Evolutionary conservation across 1,140 invertebrate species (phyloP).

Genomic region (Brachionus calyciflorus): DNA sequence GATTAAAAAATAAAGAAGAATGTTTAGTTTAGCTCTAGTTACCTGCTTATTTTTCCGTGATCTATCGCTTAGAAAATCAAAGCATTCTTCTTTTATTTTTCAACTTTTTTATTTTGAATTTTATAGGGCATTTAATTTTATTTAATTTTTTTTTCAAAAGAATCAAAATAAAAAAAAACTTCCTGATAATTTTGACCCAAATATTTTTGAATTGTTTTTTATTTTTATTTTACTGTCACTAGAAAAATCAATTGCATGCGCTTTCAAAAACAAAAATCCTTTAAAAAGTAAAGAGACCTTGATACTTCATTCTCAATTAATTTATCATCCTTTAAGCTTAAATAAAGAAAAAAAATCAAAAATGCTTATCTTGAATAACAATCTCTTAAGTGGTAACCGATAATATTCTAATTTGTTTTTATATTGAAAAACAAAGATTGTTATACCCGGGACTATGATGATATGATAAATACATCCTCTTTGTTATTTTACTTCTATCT

Average conservation of each 20-base stretch:
- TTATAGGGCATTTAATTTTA: conserved; percentile 27
- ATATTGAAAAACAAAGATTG: not conserved
- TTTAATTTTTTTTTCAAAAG: too few relatives aligned
- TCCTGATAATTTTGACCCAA: conserved; percentile 43
- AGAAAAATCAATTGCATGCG: conserved; percentile 36
- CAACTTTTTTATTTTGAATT: too few relatives aligned
- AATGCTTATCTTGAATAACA: too few relatives aligned
- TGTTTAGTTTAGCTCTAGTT: conserved; percentile 43
- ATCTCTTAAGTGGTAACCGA: too few relatives aligned
- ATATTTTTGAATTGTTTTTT: conserved; percentile 1
- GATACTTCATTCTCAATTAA: conserved; percentile 13
- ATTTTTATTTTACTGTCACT: not conserved
- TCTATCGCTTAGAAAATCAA: conserved; percentile 37
- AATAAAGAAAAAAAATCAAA: not conserved
- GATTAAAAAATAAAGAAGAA: not conserved
- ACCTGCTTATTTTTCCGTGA: conserved; percentile 27
- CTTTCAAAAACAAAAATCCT: too few relatives aligned
- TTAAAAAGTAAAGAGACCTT: too few relatives aligned
- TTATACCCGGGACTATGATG: not conserved
- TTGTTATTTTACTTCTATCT: too few relatives aligned
- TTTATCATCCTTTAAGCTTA: not conserved
- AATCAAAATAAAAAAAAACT: conserved; percentile 3
- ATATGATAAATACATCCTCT: conserved; percentile 38
- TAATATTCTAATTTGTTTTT: too few relatives aligned
- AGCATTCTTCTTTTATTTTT: conserved; percentile 33